Evolutionary conservation across 1,140 invertebrate species (phyloP).

Genomic region (Penaeus japonicus): DNA sequence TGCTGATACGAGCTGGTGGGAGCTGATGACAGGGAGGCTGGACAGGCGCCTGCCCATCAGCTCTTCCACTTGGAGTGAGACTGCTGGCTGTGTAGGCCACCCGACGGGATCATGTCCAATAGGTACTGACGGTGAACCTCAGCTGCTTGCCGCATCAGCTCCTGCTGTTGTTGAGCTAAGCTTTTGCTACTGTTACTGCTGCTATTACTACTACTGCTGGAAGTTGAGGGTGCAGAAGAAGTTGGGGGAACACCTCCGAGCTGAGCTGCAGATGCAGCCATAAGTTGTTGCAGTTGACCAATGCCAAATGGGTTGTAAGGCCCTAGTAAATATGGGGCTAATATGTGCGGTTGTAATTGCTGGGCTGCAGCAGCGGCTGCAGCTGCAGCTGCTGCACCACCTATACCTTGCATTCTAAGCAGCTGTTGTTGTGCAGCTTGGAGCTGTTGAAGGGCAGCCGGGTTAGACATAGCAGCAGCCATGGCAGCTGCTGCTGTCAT

Average conservation of each 20-base stretch:
- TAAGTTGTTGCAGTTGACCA: constrained; percentile 85
- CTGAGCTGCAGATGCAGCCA: constrained; percentile 77
- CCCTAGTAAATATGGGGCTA: constrained; percentile 80
- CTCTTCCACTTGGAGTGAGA: constrained; percentile 55
- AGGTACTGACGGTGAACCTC: constrained; percentile 95
- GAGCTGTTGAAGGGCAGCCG: constrained; percentile 61
- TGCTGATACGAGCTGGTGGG: constrained; percentile 44
- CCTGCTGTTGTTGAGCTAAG: constrained; percentile 57
- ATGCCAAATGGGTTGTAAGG: constrained; percentile 64
- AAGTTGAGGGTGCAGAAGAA: constrained; percentile 62
- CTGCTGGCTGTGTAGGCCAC: constrained; percentile 51
- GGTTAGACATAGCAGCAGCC: constrained; percentile 76
- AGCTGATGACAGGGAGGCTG: constrained; percentile 48
- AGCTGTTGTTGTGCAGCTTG: constrained; percentile 69
- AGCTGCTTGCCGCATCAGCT: constrained; percentile 69
- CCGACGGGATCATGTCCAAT: constrained; percentile 88
- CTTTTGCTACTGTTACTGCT: constrained; percentile 59
- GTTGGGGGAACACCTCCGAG: constrained; percentile 52
- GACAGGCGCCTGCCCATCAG: constrained; percentile 46
- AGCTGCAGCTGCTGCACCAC: constrained; percentile 63
- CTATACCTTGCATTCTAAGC: constrained; percentile 56
- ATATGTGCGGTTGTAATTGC: constrained; percentile 76
- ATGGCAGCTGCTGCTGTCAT: constrained; percentile 67
- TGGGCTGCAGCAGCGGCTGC: constrained; percentile 62
- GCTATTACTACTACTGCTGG: constrained; percentile 55